Base-by-base conservation (phyloP, 1,140 invertebrate species). In the Megalopta genalis region DNA sequence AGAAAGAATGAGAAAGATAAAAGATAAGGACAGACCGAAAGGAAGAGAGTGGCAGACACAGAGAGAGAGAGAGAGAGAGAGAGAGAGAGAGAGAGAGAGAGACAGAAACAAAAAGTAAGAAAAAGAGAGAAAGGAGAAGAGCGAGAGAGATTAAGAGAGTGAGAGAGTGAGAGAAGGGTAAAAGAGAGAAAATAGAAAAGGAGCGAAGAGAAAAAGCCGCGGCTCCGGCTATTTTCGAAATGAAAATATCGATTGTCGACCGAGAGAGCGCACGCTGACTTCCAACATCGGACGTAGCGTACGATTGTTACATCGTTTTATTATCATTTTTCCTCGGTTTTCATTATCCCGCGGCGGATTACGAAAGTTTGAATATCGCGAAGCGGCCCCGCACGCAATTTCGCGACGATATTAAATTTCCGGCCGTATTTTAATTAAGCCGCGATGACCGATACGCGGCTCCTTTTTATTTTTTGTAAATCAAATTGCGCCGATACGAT, bases 371-470 rank as follows among this genome's bases (percentile, higher is more conserved):
- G n/a, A 60, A 60, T 60, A 27, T 60, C 7, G 6, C 54, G 54
- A 8, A 32, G 32, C 14, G 1, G 32, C 4, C 6, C 8, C 18
- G 63, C 21, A 64, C n/a, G 39, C 64, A 66, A 46, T 66, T 46
- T 16, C 64, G 12, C 39, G 39, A 66, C 64, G 39, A 46, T 66
- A 66, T 66, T 66, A 65, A 65, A 65, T 65, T 65, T 39, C 37
- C 37, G 23, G 63, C n/a, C 39, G 63, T 65, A 65, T 65, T 66
- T 66, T 66, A 66, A 66, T 66, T 66, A 66, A 66, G 64, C 39
- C 64, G 21, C 39, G 39, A 46, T 21, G 39, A 42, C 39, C 21
- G 63, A 46, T 66, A 25, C n/a, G n/a, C 64, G 39, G 46, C n/a
- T 23, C 8, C 23, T 27, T 62, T 37, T 37, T 63, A 37, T 16